These are phyloP conservation scores for Meloidogyne chitwoodi DNA, from an alignment of 1,140 invertebrate genomes.

Conservation along the genomic window DNA sequence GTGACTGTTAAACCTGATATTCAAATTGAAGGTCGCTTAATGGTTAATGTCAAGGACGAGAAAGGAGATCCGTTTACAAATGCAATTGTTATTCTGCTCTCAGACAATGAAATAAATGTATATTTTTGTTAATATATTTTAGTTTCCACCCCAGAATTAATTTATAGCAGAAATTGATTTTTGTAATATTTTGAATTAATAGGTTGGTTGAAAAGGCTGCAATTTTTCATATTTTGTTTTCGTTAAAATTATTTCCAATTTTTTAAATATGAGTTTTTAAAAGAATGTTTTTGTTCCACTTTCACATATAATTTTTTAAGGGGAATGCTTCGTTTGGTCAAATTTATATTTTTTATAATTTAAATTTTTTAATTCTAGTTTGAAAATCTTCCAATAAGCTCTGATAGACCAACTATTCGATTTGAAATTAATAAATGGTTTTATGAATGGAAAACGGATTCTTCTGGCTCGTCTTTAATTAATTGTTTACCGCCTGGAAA, in stretches of 20 bases:
- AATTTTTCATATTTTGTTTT: too few species aligned
- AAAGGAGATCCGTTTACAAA: not conserved
- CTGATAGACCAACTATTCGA: constrained; percentile 39
- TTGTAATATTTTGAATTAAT: too few species aligned
- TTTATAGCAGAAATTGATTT: not conserved
- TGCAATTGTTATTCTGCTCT: not conserved
- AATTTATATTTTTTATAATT: too few species aligned
- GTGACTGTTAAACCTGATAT: constrained; percentile 63
- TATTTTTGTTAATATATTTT: not conserved
- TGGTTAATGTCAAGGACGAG: not conserved
- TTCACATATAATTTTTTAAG: too few species aligned
- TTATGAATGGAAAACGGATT: constrained; percentile 74
- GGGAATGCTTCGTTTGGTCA: too few species aligned
- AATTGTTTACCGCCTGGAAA: constrained; percentile 25
- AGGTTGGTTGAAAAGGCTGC: too few species aligned
- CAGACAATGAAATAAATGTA: constrained; percentile 10
- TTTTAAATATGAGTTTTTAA: too few species aligned
- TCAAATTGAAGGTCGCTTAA: constrained; percentile 60
- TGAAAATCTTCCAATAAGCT: constrained; percentile 31
- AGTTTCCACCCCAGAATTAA: not conserved
- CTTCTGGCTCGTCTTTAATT: constrained; percentile 65
- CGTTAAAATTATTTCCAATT: too few species aligned
- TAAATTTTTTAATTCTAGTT: too few species aligned
- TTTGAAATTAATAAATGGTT: constrained; percentile 63
- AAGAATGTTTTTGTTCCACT: too few species aligned